Evolutionary conservation across 1,140 invertebrate species (phyloP).

Genomic region (Drosophila azteca): DNA sequence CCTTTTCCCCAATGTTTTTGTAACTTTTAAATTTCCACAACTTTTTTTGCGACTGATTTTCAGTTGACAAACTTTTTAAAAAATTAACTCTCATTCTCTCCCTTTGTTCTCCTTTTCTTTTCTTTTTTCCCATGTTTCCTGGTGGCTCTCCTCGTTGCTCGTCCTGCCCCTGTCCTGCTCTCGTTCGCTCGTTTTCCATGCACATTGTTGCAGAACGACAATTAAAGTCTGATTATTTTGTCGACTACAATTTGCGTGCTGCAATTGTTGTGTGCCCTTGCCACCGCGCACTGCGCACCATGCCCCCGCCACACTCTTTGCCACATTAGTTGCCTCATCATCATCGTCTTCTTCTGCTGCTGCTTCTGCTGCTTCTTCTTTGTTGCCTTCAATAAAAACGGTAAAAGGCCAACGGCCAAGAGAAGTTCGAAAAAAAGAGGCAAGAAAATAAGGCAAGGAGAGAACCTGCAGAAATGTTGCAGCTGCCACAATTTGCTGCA

Average conservation of each 20-base stretch:
- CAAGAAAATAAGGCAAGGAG: conserved; percentile 24
- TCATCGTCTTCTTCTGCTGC: too few relatives aligned
- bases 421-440: conserved; percentile 12
- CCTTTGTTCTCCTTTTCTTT: conserved; percentile 10
- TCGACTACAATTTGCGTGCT: conserved; percentile 73
- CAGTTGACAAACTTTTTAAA: conserved; percentile 23
- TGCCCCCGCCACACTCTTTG: conserved; percentile 2
- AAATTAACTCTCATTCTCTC: conserved; percentile 2
- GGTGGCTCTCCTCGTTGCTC: conserved; percentile 23
- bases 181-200: conserved; percentile 7
- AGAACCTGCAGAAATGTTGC: conserved; percentile 68
- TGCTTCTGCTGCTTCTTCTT: conserved; percentile 13
- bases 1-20: neutral
- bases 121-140: neutral
- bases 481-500: conserved; percentile 82
- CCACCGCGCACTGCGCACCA: neutral
- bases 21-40: conserved; percentile 16
- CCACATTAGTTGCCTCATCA: conserved; percentile 37
- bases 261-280: conserved; percentile 43
- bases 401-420: conserved; percentile 75
- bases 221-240: conserved; percentile 79
- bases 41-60: conserved; percentile 37
- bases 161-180: too few relatives aligned
- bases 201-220: conserved; percentile 67
- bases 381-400: conserved; percentile 62